Conservation (phyloP, 1,140 invertebrate genomes). For the Drosophila ohnishii region DNA sequence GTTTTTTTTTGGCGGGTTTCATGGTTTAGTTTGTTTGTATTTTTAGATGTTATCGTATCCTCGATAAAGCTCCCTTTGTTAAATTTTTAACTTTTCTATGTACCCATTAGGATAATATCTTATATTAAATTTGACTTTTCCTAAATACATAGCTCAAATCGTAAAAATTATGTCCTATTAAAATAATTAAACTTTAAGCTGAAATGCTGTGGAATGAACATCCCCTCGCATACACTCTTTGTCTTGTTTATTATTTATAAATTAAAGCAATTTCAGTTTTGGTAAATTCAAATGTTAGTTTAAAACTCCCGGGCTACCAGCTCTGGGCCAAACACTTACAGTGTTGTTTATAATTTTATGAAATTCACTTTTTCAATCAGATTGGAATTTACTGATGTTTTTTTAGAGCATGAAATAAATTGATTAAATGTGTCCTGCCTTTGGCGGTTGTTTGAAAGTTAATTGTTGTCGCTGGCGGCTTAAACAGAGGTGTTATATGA, state of each 20-base stretch:
- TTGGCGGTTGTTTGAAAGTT: constrained; percentile 30
- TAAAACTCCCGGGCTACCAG: neutral
- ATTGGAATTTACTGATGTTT: constrained; percentile 14
- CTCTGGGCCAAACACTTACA: constrained; percentile 2
- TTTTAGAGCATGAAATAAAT: constrained; percentile 22
- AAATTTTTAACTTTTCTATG: no score
- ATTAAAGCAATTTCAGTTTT: constrained; percentile 34
- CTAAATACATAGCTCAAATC: neutral
- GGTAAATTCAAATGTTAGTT: constrained; percentile 23
- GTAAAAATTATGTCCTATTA: neutral
- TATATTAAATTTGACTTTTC: no score
- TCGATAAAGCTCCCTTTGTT: no score
- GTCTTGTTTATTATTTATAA: constrained; percentile 17
- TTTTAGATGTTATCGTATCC: neutral
- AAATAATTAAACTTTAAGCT: no score
- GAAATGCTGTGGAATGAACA: neutral
- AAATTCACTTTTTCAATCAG: neutral
- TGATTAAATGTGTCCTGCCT: constrained; percentile 21
- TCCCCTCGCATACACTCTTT: neutral
- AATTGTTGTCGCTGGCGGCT: constrained; percentile 12
- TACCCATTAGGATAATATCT: no score
- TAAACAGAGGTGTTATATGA: neutral
- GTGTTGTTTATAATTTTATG: neutral
- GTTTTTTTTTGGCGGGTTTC: neutral
- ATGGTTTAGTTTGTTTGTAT: neutral